Conservation (phyloP, 2,797 vertebrate genomes). For the Sarcoramphus papa region DNA sequence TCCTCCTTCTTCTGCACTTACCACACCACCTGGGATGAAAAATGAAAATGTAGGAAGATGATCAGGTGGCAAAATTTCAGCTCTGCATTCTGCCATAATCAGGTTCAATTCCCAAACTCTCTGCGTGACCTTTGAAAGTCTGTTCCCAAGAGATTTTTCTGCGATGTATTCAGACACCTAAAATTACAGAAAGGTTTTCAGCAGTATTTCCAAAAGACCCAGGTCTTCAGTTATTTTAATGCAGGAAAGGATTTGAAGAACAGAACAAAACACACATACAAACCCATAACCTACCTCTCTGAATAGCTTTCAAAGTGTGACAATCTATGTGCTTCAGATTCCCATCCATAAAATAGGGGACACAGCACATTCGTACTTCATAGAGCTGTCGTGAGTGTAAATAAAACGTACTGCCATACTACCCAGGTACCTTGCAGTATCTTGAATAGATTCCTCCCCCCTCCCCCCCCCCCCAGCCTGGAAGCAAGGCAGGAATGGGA, state of each 20-base stretch:
- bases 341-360: not conserved
- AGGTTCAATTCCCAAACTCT: not conserved
- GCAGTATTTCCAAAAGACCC: not conserved
- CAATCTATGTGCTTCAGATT: not conserved
- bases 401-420: not conserved
- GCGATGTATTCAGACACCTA: not conserved
- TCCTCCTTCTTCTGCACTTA: not conserved
- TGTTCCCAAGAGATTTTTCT: not conserved
- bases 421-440: not conserved
- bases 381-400: not conserved
- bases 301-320: not conserved
- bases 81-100: not conserved
- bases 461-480: not conserved
- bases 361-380: not conserved
- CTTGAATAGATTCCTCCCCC: not conserved
- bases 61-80: not conserved
- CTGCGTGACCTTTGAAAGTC: not conserved
- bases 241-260: not conserved
- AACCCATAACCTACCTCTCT: not conserved
- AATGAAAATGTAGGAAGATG: not conserved
- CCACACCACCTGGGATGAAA: not conserved
- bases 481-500: not conserved
- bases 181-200: not conserved
- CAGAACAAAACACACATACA: not conserved
- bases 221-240: not conserved